Conservation (phyloP, 2,113 vertebrate species). For the Pseudonaja textilis region DNA sequence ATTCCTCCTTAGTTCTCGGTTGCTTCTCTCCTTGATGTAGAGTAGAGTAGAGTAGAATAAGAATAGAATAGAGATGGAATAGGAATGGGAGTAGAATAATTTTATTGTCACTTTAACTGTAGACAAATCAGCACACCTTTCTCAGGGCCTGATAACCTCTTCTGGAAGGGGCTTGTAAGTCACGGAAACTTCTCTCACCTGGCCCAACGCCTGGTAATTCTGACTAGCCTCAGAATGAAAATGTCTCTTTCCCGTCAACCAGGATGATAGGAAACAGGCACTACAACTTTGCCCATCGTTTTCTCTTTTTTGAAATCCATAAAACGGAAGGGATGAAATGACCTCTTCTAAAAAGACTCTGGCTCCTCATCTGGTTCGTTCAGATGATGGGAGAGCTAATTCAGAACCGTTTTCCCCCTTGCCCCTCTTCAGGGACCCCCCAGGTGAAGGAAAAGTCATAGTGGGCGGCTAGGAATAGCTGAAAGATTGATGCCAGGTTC, state of each 20-base stretch:
- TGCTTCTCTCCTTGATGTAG: too few relatives aligned
- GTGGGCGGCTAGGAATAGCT: slow-evolving; percentile 19
- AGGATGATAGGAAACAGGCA: too few relatives aligned
- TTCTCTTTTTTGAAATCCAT: neutral
- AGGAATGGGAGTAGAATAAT: too few relatives aligned
- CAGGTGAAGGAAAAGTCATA: slow-evolving; percentile 23
- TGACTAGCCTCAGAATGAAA: neutral
- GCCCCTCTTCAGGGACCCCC: neutral
- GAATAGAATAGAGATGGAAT: too few relatives aligned
- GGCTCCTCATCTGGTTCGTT: neutral
- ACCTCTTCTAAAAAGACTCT: neutral
- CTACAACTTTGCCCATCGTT: neutral
- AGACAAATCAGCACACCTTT: too few relatives aligned
- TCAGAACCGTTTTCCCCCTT: neutral
- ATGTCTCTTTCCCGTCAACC: neutral
- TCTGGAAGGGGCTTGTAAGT: neutral
- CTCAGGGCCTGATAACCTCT: neutral
- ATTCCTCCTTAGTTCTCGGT: too few relatives aligned
- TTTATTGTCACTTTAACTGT: too few relatives aligned
- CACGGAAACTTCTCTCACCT: neutral
- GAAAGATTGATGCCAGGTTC: slow-evolving; percentile 3
- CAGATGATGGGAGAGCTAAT: neutral
- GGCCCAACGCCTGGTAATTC: neutral
- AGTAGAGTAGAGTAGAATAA: too few relatives aligned
- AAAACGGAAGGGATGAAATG: neutral